Evolutionary conservation across 2,113 vertebrate genomes (phyloP), one percentile per base, ranked within the genome.

Genomic region (Tylochromis polylepis): DNA sequence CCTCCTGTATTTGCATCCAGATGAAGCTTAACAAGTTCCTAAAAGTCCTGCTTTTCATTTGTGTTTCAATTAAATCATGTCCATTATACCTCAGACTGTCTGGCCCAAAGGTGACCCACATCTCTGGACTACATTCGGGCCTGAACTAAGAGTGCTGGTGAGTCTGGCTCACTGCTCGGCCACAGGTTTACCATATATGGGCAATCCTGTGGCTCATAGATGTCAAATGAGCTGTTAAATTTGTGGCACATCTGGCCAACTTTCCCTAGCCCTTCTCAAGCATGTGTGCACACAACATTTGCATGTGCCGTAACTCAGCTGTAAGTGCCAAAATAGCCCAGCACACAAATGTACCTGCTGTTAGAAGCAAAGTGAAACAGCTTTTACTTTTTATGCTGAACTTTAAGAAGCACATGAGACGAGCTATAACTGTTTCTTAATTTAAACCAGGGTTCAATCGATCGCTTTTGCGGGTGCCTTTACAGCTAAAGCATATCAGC

Each of bases 41-140:
- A 27, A 75, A 49, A 75, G 18, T 49, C 5, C 38, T 1, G 14
- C 65, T 46, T 46, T 72, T 27, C 65, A 11, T 1, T 72, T 72
- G 14, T 6, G 14, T 72, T 24, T 72, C 0, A 27, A 10, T 0
- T 46, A 46, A 72, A 46, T 49, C 1, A 0, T 20, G 43, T 12
- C 41, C 1, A 20, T 16, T 11, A 0, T 4, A 72, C 22, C 15
- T 27, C 41, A 72, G 67, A 11, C 14, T 0, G 3, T 18, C 49
- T 72, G 22, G 67, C 2, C 41, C 0, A 72, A 49, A 72, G 27
- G 8, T 29, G 41, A 11, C 22, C 65, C 9, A 49, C 15, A 72
- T 49, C 27, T 15, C 18, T 72, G 22, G 67, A 41, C 38, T 72
- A 46, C 22, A 46, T 72, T 27, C 27, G 65, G 8, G 5, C 15